Base-by-base conservation (phyloP, 2,888 invertebrate species). In the Panopea generosa region DNA sequence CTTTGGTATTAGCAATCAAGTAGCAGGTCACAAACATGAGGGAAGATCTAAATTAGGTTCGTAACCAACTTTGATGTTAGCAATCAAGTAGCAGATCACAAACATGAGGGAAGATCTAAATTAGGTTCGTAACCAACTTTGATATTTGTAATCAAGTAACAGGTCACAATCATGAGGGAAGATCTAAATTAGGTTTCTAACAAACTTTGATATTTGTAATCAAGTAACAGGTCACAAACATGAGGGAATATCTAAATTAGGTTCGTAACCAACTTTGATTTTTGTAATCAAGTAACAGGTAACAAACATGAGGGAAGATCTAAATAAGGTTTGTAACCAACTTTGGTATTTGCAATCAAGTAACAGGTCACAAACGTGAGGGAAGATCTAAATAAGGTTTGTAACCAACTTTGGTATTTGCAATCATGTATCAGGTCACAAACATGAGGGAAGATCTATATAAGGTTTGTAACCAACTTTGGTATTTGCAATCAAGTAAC, bases 201-300 rank as follows among this genome's bases (percentile, higher is more conserved):
- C 4, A 11, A 7, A 11, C 24, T 52, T 67, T 14, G 66, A 77
- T 63, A 77, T 77, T 33, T 71, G 77, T 18, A 83, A 81, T 57
- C 85, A 85, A 61, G 85, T 85, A 38, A 84, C 85, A 24, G 85
- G 85, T 43, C 85, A 85, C 59, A 84, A 85, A 75, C 81, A 33
- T 11, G 33, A 33, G 33, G 33, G 4, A 11, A 33, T 4, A 33
- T 7, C 6, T 33, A 33, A 33, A 33, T 11, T 33, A 33, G 33
- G 33, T 33, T 4, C 4, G 33, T 33, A 33, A 7, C 33, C 11
- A 7, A 4, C 33, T 11, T 33, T 11, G 11, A 33, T 33, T 33
- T 11, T 33, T 11, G 33, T 11, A 33, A 33, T 33, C 33, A 33
- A n/a, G 4, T 33, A 11, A 11, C 33, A 33, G 33, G 33, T 33